These are phyloP conservation scores for Microcaecilia unicolor DNA, from an alignment of 2,797 vertebrate genomes.

Conservation along the genomic window DNA sequence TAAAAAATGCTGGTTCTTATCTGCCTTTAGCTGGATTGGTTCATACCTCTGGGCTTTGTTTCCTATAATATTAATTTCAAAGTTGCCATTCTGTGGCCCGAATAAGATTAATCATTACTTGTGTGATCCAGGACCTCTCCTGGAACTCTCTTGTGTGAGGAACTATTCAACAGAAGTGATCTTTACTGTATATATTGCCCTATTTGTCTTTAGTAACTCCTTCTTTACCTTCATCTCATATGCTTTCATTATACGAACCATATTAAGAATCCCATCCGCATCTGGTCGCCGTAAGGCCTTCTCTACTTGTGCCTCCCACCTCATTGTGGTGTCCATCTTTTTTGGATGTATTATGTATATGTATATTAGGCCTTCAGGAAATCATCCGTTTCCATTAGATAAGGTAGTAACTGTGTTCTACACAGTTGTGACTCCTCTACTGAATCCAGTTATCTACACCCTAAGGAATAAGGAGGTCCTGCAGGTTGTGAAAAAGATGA, in stretches of 20 bases:
- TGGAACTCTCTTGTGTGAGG: slow-evolving; percentile 24
- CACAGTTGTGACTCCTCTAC: neutral
- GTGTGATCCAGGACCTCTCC: slow-evolving; percentile 30
- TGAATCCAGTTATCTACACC: slow-evolving; percentile 4
- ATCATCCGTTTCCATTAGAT: neutral
- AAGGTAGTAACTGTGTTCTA: slow-evolving; percentile 2
- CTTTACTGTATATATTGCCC: neutral
- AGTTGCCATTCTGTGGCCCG: slow-evolving; percentile 17
- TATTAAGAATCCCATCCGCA: slow-evolving; percentile 18
- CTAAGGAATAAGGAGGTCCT: slow-evolving; percentile 2
- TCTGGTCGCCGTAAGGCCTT: neutral
- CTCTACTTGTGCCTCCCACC: slow-evolving; percentile 2
- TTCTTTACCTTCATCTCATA: slow-evolving; percentile 23
- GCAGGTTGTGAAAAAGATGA: neutral
- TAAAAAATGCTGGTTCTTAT: neutral
- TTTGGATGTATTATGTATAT: slow-evolving; percentile 3
- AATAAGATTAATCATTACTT: slow-evolving; percentile 28
- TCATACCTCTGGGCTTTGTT: slow-evolving; percentile 11
- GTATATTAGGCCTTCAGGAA: neutral
- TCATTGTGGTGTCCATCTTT: neutral
- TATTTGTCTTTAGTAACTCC: slow-evolving; percentile 20
- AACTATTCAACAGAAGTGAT: slow-evolving; percentile 2
- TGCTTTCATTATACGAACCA: neutral
- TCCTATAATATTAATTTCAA: slow-evolving; percentile 14
- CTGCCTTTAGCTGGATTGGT: slow-evolving; percentile 7